Conservation (phyloP, 2,797 vertebrate genomes). For the Leptoclinus maculatus region DNA sequence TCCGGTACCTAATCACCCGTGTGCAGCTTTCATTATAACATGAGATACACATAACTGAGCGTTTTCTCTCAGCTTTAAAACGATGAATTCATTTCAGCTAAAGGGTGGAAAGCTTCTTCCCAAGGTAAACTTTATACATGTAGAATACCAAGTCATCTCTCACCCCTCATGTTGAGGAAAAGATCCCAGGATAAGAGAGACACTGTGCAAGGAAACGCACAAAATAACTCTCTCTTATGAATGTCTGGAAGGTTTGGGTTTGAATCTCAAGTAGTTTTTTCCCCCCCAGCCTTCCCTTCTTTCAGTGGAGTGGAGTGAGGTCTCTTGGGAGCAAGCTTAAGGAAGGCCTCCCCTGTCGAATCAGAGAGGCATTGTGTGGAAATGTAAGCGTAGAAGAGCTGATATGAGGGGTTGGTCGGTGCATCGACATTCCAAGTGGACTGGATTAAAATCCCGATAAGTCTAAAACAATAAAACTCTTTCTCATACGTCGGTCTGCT, state of each 20-base stretch:
- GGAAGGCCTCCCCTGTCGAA: constrained; percentile 42
- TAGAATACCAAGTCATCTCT: constrained; percentile 7
- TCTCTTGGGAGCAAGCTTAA: constrained; percentile 44
- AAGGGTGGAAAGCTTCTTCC: neutral
- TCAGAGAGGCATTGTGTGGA: constrained; percentile 24
- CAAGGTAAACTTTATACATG: neutral
- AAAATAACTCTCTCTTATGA: constrained; percentile 20
- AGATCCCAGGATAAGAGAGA: constrained; percentile 22
- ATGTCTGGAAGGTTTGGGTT: constrained; percentile 33
- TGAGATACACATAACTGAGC: neutral
- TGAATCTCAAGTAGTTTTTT: neutral
- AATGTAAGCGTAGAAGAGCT: constrained; percentile 30
- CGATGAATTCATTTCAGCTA: neutral
- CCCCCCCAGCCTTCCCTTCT: neutral
- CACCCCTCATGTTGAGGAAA: constrained; percentile 5
- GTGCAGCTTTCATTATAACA: neutral
- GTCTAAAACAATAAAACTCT: constrained; percentile 22
- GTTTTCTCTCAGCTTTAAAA: neutral
- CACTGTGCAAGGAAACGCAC: constrained; percentile 10
- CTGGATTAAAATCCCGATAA: constrained; percentile 30
- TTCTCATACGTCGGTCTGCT: neutral
- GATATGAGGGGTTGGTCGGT: constrained; percentile 25
- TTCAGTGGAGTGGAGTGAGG: constrained; percentile 14
- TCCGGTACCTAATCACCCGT: neutral
- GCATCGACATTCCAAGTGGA: neutral